Evolutionary conservation across 2,113 vertebrate species (phyloP).

Genomic region (Cisticola juncidis): DNA sequence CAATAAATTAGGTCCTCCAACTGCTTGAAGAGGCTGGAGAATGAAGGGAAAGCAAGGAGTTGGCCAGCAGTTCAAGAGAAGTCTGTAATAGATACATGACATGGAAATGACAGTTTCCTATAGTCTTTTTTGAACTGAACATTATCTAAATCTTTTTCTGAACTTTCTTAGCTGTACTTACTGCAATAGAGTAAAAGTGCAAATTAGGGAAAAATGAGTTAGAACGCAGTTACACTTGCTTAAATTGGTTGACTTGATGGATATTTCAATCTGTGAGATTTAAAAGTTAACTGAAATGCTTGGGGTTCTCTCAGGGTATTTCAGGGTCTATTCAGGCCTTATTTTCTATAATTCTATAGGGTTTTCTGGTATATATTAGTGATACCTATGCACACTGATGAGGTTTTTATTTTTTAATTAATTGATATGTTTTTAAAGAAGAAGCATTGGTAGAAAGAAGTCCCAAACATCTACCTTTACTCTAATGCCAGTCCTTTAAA

Average conservation of each 20-base stretch:
- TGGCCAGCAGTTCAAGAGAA: background rate
- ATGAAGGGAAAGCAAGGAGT: background rate
- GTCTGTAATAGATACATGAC: background rate
- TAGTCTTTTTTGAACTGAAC: background rate
- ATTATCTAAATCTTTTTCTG: background rate
- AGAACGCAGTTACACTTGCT: background rate
- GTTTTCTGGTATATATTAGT: background rate
- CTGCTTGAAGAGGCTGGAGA: background rate
- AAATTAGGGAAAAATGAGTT: background rate
- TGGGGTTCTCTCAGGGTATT: background rate
- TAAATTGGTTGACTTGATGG: background rate
- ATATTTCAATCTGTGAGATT: background rate
- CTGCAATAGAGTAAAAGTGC: background rate
- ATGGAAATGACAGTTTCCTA: background rate
- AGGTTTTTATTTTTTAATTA: background rate
- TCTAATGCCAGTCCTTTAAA: background rate
- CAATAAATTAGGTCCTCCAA: background rate
- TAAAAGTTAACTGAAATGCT: background rate
- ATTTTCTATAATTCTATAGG: background rate
- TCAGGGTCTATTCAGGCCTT: background rate
- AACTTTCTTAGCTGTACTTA: background rate
- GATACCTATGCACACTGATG: background rate
- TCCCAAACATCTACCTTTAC: background rate
- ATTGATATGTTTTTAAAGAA: background rate
- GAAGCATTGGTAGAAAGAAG: background rate